phyloP scores from a whole-genome alignment of 2,113 vertebrate species.

The Apodemus speciosus region DNA sequence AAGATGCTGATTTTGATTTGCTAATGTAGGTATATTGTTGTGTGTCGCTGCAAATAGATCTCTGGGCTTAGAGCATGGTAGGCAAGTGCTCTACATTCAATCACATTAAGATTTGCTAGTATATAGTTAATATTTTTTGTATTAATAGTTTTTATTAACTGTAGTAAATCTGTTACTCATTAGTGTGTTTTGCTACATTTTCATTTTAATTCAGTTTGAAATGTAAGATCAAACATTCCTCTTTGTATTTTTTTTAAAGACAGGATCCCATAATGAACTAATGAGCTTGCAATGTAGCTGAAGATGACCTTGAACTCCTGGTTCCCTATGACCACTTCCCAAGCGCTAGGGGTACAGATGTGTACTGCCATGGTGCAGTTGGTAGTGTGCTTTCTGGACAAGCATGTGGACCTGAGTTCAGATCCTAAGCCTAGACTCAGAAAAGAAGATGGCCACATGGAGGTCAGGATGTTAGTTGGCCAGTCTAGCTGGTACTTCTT shows the following conservation, averaged over 20 bases:
- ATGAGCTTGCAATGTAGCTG: background rate
- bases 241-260: background rate
- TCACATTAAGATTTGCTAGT: background rate
- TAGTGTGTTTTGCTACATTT: constrained; percentile 13
- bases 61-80: no score
- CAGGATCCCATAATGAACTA: background rate
- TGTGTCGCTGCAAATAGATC: background rate
- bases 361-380: no score
- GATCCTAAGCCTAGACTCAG: background rate
- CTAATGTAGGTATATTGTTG: background rate
- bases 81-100: background rate
- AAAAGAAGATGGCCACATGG: background rate
- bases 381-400: background rate
- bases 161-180: background rate
- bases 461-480: background rate
- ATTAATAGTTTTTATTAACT: background rate
- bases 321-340: background rate
- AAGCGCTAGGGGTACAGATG: background rate
- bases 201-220: constrained; percentile 21
- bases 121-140: background rate
- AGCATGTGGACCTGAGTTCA: background rate
- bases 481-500: background rate
- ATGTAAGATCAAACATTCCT: background rate
- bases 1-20: background rate
- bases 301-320: background rate